Conservation (phyloP, 2,888 invertebrate genomes). For the Tanytarsus gracilentus region DNA sequence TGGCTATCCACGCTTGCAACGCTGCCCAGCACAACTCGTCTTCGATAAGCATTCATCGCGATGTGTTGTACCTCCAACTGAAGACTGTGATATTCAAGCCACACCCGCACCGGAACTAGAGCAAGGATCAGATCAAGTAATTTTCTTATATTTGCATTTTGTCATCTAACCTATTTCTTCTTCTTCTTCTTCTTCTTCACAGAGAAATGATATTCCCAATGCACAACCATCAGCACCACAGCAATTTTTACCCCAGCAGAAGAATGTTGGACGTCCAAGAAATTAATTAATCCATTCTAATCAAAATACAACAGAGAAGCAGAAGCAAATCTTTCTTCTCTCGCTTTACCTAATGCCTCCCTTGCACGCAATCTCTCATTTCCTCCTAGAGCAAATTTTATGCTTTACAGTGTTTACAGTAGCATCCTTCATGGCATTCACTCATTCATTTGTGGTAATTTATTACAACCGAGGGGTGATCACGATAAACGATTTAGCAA, state of each 20-base stretch:
- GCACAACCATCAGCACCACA: slow-evolving; percentile 11
- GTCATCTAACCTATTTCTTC: neutral
- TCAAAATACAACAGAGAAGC: no score
- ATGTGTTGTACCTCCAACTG: slow-evolving; percentile 82
- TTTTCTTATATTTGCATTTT: neutral
- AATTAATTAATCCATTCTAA: slow-evolving; percentile 21
- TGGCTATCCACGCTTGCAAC: slow-evolving; percentile 81
- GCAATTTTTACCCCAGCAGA: slow-evolving; percentile 9
- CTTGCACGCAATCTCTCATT: neutral
- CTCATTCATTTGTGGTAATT: no score
- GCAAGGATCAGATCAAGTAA: slow-evolving; percentile 20
- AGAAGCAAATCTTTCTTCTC: neutral
- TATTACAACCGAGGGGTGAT: no score
- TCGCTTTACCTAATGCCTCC: neutral
- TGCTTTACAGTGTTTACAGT: no score
- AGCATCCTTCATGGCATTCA: no score
- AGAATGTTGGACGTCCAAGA: slow-evolving; percentile 23
- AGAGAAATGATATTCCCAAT: slow-evolving; percentile 7
- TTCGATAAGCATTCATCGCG: slow-evolving; percentile 73
- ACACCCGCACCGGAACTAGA: slow-evolving; percentile 58
- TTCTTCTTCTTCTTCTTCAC: neutral
- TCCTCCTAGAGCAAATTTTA: no score
- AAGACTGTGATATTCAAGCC: slow-evolving; percentile 78
- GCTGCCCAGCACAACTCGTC: slow-evolving; percentile 84
- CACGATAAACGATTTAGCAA: no score